These are phyloP conservation scores for Coregonus clupeaformis DNA, from an alignment of 2,113 vertebrate genomes.

Conservation along the genomic window DNA sequence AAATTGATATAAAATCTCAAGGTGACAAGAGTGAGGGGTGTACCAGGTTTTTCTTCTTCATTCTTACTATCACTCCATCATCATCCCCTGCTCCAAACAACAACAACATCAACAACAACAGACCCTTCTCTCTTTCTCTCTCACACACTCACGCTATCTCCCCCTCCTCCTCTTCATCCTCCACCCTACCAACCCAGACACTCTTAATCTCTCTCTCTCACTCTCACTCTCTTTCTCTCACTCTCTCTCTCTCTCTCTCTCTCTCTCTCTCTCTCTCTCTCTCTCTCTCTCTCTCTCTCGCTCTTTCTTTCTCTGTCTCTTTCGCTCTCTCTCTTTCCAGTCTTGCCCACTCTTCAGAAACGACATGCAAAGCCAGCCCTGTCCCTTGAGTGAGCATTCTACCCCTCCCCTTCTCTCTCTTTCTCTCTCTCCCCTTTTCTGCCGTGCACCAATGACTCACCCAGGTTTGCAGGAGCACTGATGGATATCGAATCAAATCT, in stretches of 20 bases:
- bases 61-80: neutral
- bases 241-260: slow-evolving; percentile 1
- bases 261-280: slow-evolving; percentile 17
- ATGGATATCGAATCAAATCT: slow-evolving; percentile 34
- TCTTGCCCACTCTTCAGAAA: slow-evolving; percentile 37
- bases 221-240: slow-evolving; percentile 15
- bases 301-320: slow-evolving; percentile 2
- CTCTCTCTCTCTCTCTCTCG: slow-evolving; percentile 12
- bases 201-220: slow-evolving; percentile 12
- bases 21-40: neutral
- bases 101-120: slow-evolving; percentile 11
- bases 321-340: neutral
- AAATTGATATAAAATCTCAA: neutral
- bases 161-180: slow-evolving; percentile 27
- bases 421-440: slow-evolving; percentile 9
- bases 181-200: slow-evolving; percentile 40
- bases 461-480: slow-evolving; percentile 37
- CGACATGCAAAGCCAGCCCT: neutral
- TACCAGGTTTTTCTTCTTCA: neutral
- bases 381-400: slow-evolving; percentile 17
- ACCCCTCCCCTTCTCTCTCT: neutral
- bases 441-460: slow-evolving; percentile 41
- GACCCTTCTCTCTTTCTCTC: neutral
- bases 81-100: neutral
- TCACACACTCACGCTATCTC: neutral